These are phyloP conservation scores for Egretta garzetta DNA, from an alignment of 2,113 vertebrate species.

Conservation along the genomic window DNA sequence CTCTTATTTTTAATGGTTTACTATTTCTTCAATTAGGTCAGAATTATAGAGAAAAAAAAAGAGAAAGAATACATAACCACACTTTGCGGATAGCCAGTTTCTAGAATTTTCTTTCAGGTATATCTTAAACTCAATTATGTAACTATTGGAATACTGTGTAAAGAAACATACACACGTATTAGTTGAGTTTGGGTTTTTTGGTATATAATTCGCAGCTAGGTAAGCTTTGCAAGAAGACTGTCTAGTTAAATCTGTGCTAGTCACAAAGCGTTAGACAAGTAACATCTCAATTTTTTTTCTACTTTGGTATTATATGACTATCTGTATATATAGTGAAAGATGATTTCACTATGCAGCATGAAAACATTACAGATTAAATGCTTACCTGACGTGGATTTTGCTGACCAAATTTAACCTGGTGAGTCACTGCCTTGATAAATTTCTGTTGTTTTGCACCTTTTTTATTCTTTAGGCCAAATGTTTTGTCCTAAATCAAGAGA, in stretches of 20 bases:
- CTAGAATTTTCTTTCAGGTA: not conserved
- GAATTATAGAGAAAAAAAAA: not conserved
- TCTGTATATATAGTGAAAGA: accelerated
- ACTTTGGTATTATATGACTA: not conserved
- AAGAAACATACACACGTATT: accelerated
- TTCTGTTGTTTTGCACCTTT: conserved; percentile 99
- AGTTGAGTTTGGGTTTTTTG: not conserved
- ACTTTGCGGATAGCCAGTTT: not conserved
- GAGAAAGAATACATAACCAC: not conserved
- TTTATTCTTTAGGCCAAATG: conserved; percentile 98
- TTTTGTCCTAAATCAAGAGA: conserved; percentile 88
- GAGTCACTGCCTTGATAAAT: conserved; percentile 95
- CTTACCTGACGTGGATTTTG: conserved; percentile 88
- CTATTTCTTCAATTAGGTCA: not conserved
- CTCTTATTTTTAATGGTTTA: not conserved
- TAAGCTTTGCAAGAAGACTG: not conserved
- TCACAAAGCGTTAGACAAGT: not conserved
- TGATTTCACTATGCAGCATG: accelerated
- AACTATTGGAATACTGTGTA: not conserved
- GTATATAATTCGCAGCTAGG: not conserved
- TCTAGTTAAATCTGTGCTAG: not conserved
- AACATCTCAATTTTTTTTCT: not conserved
- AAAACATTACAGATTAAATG: not conserved
- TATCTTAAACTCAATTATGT: not conserved
- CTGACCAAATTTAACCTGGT: conserved; percentile 94